phyloP scores from a whole-genome alignment of 2,888 invertebrate genomes.

The Synergus japonicus region DNA sequence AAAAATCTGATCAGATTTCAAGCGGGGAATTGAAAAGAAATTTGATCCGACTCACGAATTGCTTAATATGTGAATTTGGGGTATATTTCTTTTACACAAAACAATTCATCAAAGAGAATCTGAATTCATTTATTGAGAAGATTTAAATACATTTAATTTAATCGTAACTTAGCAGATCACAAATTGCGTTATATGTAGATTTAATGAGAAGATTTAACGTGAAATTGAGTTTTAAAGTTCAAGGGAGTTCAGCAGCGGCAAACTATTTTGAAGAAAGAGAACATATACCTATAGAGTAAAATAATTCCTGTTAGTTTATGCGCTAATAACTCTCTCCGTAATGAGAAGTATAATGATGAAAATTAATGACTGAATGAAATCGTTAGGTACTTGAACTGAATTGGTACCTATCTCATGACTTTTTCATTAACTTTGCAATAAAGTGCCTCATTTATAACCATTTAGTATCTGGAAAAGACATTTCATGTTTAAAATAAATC shows the following conservation, averaged over 20 bases:
- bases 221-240: too few relatives aligned
- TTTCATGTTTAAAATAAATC: neutral
- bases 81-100: too few relatives aligned
- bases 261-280: neutral
- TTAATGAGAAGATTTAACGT: too few relatives aligned
- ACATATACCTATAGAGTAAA: neutral
- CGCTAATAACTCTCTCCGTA: neutral
- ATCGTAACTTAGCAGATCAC: too few relatives aligned
- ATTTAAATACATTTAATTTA: too few relatives aligned
- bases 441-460: neutral
- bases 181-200: too few relatives aligned
- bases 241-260: too few relatives aligned
- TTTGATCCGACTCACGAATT: neutral
- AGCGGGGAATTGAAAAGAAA: neutral
- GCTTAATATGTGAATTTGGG: too few relatives aligned
- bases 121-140: too few relatives aligned
- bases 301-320: neutral
- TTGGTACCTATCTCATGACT: neutral
- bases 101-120: too few relatives aligned
- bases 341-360: neutral
- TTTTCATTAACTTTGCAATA: neutral
- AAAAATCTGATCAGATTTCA: neutral
- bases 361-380: neutral
- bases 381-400: neutral
- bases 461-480: neutral